phyloP scores from a whole-genome alignment of 2,113 vertebrate genomes.

The Raja brachyura region DNA sequence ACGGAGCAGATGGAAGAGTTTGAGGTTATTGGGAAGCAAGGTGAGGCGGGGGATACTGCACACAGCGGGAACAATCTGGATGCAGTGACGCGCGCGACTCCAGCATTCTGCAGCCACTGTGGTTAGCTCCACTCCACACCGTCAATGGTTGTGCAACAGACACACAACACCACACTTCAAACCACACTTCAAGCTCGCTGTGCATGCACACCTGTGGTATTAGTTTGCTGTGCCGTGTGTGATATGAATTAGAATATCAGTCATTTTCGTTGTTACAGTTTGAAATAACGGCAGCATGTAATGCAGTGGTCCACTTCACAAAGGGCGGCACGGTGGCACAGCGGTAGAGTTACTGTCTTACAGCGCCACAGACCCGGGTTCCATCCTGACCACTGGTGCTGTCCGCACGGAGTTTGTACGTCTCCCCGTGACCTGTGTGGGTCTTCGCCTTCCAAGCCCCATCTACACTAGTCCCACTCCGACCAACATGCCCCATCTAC shows the following conservation, averaged over 20 bases:
- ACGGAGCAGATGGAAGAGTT: slow-evolving; percentile 59
- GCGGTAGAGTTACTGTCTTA: no score
- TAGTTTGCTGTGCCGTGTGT: not conserved
- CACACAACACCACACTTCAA: slow-evolving; percentile 39
- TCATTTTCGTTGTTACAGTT: no score
- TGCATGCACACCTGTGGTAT: slow-evolving; percentile 1
- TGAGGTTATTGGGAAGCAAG: slow-evolving; percentile 51
- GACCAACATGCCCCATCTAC: no score
- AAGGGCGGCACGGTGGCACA: no score
- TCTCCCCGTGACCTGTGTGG: no score
- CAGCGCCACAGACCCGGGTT: no score
- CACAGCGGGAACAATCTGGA: slow-evolving; percentile 48
- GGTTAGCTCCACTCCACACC: slow-evolving; percentile 41
- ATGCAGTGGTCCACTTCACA: no score
- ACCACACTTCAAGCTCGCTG: not conserved
- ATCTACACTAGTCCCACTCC: no score
- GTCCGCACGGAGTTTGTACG: no score
- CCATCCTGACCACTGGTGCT: no score
- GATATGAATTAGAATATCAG: not conserved
- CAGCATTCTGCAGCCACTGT: slow-evolving; percentile 45
- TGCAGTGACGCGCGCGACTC: slow-evolving; percentile 44
- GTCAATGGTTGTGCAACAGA: slow-evolving; percentile 46
- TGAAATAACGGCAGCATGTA: not conserved
- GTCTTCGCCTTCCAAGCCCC: no score
- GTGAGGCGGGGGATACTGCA: slow-evolving; percentile 33